phyloP scores from a whole-genome alignment of 2,888 invertebrate species.

The Ischnus inquisitorius region DNA sequence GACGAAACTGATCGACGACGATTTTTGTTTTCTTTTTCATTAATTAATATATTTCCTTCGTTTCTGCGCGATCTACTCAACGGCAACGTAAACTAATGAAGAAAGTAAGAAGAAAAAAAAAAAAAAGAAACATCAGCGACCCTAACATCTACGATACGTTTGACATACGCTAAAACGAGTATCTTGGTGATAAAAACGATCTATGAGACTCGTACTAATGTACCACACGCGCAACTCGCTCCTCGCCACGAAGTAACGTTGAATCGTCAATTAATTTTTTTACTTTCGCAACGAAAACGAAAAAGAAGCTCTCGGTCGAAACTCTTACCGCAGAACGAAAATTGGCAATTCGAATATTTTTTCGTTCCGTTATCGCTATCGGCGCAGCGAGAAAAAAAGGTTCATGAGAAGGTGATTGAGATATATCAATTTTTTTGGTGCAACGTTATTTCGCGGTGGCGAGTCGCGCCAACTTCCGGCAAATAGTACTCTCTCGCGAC shows the following conservation, averaged over 20 bases:
- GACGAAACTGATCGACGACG: slow-evolving; percentile 42
- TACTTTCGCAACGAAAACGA: background rate
- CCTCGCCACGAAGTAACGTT: slow-evolving; percentile 11
- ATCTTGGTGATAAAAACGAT: slow-evolving; percentile 82
- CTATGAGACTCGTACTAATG: slow-evolving; percentile 78
- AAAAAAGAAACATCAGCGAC: slow-evolving; percentile 39
- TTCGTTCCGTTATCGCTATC: background rate
- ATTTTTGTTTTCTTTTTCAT: slow-evolving; percentile 11
- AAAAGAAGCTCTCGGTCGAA: background rate
- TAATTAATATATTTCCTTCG: background rate
- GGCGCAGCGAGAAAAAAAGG: background rate
- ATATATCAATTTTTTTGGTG: background rate
- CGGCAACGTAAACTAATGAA: slow-evolving; percentile 20
- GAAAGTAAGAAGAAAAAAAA: slow-evolving; percentile 4
- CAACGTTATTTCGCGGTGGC: slow-evolving; percentile 59
- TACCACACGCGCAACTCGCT: slow-evolving; percentile 32
- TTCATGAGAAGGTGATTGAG: background rate
- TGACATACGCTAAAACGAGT: slow-evolving; percentile 79
- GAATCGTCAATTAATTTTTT: background rate
- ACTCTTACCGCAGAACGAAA: background rate
- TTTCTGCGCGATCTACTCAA: slow-evolving; percentile 23
- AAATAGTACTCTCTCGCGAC: slow-evolving; percentile 79
- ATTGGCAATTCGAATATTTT: background rate
- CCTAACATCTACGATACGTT: slow-evolving; percentile 64
- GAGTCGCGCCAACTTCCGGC: slow-evolving; percentile 59